Evolutionary conservation across 2,888 invertebrate species (phyloP).

Genomic region (Ochropacha duplaris): DNA sequence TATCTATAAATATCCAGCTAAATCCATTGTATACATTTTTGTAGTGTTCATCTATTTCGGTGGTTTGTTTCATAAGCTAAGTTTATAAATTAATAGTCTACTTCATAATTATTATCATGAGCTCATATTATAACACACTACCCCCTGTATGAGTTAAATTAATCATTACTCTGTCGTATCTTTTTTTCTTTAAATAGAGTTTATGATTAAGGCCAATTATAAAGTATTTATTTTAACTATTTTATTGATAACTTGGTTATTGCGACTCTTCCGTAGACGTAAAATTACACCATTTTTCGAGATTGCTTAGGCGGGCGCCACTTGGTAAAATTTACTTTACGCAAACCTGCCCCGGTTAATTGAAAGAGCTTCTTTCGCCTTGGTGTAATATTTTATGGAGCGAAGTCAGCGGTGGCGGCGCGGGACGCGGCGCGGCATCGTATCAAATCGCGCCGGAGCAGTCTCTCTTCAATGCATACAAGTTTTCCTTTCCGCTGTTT

Average conservation of each 20-base stretch:
- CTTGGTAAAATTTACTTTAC: constrained; percentile 69
- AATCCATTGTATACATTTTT: constrained; percentile 9
- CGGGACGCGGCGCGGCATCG: constrained; percentile 27
- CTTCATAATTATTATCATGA: neutral
- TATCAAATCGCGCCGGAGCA: too few relatives aligned
- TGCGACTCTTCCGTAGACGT: neutral
- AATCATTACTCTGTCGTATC: too few relatives aligned
- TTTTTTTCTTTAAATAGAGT: too few relatives aligned
- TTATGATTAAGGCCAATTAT: too few relatives aligned
- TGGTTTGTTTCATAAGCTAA: neutral
- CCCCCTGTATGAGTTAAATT: too few relatives aligned
- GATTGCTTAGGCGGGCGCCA: constrained; percentile 54
- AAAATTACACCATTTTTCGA: constrained; percentile 47
- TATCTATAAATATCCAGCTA: constrained; percentile 17
- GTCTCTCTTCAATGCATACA: constrained; percentile 54
- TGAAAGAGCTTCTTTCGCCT: constrained; percentile 80
- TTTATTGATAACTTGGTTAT: neutral
- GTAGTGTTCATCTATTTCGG: neutral
- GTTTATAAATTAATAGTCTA: neutral
- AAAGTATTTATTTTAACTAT: neutral
- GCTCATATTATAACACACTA: neutral
- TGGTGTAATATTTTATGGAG: constrained; percentile 75
- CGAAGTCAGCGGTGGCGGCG: constrained; percentile 47
- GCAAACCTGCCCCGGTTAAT: constrained; percentile 77
- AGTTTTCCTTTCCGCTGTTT: constrained; percentile 53